These are phyloP conservation scores for Drosophila ananassae DNA, from an alignment of 1,140 invertebrate genomes.

Conservation along the genomic window DNA sequence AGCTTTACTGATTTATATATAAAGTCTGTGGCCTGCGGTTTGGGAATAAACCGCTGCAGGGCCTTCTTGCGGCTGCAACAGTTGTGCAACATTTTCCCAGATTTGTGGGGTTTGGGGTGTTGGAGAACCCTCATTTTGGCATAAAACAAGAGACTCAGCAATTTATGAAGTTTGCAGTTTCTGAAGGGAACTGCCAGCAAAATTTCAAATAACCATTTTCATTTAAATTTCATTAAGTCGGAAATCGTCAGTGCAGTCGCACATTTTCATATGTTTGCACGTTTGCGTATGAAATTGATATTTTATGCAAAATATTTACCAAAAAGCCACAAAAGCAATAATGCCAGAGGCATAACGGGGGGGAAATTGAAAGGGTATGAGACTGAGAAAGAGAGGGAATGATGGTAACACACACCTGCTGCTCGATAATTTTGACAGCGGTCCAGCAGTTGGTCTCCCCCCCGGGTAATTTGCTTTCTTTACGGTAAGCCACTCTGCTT, in stretches of 20 bases:
- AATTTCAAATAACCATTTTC: conserved; percentile 12
- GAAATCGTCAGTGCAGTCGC: conserved; percentile 28
- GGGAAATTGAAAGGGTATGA: neutral
- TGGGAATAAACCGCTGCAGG: conserved; percentile 13
- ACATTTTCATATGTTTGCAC: conserved; percentile 52
- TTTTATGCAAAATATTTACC: conserved; percentile 79
- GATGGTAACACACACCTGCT: conserved; percentile 44
- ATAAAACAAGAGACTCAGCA: conserved; percentile 34
- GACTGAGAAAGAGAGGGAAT: neutral
- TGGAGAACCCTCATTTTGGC: neutral
- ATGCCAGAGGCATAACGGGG: conserved; percentile 8
- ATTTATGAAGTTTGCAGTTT: conserved; percentile 54
- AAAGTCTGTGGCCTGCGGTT: conserved; percentile 41
- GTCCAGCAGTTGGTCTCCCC: conserved; percentile 21
- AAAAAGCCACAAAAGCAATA: conserved; percentile 45
- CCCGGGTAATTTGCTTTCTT: conserved; percentile 13
- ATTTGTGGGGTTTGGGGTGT: too few species aligned
- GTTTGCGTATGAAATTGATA: conserved; percentile 69
- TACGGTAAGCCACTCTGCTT: neutral
- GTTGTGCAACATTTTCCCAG: conserved; percentile 49
- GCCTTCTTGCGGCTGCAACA: conserved; percentile 17
- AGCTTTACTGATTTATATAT: conserved; percentile 35
- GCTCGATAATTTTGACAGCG: conserved; percentile 63
- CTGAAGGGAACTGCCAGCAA: conserved; percentile 2
- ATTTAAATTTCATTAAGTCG: conserved; percentile 70